Conservation (phyloP, 2,888 invertebrate species). For the Labia minor region DNA sequence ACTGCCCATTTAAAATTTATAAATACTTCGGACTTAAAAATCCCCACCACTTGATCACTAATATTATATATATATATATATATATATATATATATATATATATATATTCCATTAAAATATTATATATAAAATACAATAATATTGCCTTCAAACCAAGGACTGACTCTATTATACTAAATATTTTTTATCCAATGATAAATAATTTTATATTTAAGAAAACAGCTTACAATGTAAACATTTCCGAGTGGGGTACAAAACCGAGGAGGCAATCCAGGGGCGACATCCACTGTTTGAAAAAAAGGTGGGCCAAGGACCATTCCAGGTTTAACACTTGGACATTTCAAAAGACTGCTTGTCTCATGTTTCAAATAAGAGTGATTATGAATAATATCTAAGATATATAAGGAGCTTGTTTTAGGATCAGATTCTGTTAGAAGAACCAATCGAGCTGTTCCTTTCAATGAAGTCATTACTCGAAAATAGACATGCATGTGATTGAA, state of each 20-base stretch:
- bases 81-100: too few relatives aligned
- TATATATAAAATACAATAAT: too few relatives aligned
- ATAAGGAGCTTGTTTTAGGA: constrained; percentile 24
- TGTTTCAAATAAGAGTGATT: constrained; percentile 22
- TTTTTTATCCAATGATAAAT: neutral
- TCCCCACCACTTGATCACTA: too few relatives aligned
- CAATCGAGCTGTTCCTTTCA: constrained; percentile 22
- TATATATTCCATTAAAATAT: too few relatives aligned
- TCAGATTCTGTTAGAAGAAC: constrained; percentile 24
- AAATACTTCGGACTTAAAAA: too few relatives aligned
- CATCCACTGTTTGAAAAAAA: constrained; percentile 23
- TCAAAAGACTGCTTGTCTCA: constrained; percentile 25
- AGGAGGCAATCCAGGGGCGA: constrained; percentile 24
- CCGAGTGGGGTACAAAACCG: constrained; percentile 25
- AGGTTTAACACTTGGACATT: constrained; percentile 22
- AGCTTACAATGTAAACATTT: constrained; percentile 25
- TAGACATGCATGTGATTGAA: constrained; percentile 25
- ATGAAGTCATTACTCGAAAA: constrained; percentile 25
- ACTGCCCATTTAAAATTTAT: too few relatives aligned
- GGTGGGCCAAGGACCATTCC: constrained; percentile 21
- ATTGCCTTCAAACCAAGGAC: too few relatives aligned
- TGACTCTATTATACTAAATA: too few relatives aligned
- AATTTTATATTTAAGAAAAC: neutral
- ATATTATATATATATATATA: too few relatives aligned
- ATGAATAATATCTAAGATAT: constrained; percentile 26